These are phyloP conservation scores for Drosophila macrospina DNA, from an alignment of 2,888 invertebrate genomes.

Conservation along the genomic window DNA sequence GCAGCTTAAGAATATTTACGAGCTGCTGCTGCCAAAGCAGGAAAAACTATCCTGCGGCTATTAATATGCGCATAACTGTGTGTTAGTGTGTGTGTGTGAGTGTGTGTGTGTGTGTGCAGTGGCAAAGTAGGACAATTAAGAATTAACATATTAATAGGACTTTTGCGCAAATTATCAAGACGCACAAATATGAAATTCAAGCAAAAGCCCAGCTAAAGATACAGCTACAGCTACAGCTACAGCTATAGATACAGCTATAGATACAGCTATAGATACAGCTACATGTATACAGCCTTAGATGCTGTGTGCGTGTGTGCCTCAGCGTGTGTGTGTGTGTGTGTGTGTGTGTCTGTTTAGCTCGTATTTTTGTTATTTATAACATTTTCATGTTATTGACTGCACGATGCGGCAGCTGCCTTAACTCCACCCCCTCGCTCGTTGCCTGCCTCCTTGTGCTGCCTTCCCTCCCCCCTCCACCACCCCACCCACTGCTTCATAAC, in stretches of 20 bases:
- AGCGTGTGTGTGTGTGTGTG: constrained; percentile 14
- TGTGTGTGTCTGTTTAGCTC: constrained; percentile 35
- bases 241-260: constrained; percentile 26
- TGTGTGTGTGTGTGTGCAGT: constrained; percentile 33
- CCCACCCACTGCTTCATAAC: constrained; percentile 1
- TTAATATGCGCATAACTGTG: constrained; percentile 61
- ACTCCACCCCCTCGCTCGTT: neutral
- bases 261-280: constrained; percentile 36
- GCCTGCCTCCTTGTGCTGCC: constrained; percentile 15
- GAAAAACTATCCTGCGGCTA: constrained; percentile 60
- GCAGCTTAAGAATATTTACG: constrained; percentile 74
- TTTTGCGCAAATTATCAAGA: constrained; percentile 79
- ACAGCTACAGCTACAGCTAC: constrained; percentile 37
- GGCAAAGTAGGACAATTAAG: constrained; percentile 75
- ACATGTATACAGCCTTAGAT: neutral
- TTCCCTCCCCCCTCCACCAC: neutral
- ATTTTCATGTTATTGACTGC: constrained; percentile 78
- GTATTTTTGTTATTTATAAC: constrained; percentile 80
- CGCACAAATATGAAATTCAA: constrained; percentile 68
- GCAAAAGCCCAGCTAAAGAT: constrained; percentile 22
- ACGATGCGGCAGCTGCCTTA: constrained; percentile 42
- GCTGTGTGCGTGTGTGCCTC: constrained; percentile 16
- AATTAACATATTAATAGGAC: constrained; percentile 82
- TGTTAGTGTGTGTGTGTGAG: constrained; percentile 23
- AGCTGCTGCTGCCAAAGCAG: constrained; percentile 48